phyloP scores from a whole-genome alignment of 1,140 invertebrate genomes.

The Laupala kohalensis region DNA sequence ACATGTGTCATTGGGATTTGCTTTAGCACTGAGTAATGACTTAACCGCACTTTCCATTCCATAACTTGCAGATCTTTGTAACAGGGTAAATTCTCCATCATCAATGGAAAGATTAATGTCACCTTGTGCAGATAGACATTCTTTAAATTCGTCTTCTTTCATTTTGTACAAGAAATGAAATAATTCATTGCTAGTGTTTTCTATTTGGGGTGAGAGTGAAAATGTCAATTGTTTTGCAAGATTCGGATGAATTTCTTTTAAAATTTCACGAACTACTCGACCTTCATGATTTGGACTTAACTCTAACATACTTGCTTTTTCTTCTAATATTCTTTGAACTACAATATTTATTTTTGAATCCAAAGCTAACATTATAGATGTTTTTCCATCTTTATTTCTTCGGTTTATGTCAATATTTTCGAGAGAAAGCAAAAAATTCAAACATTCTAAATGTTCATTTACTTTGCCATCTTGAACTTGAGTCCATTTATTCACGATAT shows the following conservation, averaged over 20 bases:
- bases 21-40: conserved; percentile 37
- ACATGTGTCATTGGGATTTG: conserved; percentile 39
- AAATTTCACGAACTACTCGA: conserved; percentile 21
- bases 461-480: too few relatives aligned
- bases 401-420: conserved; percentile 20
- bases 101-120: conserved; percentile 24
- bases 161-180: conserved; percentile 1
- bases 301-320: conserved; percentile 6
- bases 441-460: too few relatives aligned
- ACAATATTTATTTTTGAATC: conserved; percentile 28
- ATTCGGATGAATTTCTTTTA: conserved; percentile 46
- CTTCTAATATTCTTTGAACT: not conserved
- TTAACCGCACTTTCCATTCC: conserved; percentile 40
- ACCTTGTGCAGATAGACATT: conserved; percentile 11
- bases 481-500: too few relatives aligned
- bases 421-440: too few relatives aligned
- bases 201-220: not conserved
- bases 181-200: not conserved
- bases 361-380: conserved; percentile 19
- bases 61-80: conserved; percentile 43
- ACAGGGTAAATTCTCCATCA: conserved; percentile 38
- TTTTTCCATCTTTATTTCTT: conserved; percentile 21
- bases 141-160: not conserved
- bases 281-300: conserved; percentile 20
- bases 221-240: conserved; percentile 31